Evolutionary conservation across 2,113 vertebrate genomes (phyloP).

Genomic region (Peromyscus polionotus): DNA sequence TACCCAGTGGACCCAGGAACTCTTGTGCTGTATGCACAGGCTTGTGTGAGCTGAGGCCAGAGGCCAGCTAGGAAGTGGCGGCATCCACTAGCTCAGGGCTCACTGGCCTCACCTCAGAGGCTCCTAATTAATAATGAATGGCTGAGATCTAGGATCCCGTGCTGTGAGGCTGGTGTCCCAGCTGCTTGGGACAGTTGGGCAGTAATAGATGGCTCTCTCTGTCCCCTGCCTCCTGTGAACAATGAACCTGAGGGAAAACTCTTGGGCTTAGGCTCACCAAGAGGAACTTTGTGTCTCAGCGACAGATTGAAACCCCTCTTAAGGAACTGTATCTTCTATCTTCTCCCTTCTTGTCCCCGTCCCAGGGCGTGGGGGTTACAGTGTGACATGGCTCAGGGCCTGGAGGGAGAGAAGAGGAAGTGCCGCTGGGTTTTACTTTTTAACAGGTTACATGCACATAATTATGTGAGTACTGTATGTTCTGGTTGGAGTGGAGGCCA

Average conservation of each 20-base stretch:
- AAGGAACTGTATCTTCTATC: neutral
- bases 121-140: neutral
- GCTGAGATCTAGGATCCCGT: neutral
- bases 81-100: neutral
- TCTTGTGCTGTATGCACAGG: neutral
- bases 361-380: neutral
- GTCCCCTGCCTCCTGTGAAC: neutral
- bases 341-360: neutral
- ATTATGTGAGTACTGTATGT: neutral
- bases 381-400: neutral
- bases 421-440: neutral
- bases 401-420: conserved; percentile 9
- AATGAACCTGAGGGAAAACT: neutral
- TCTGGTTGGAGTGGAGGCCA: neutral
- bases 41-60: neutral
- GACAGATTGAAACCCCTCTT: conserved; percentile 15
- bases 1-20: neutral
- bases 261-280: neutral
- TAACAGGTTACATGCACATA: neutral
- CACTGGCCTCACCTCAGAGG: neutral
- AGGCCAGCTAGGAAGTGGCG: neutral
- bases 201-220: accelerated
- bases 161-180: neutral
- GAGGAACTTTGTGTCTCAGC: neutral
- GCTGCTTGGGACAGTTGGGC: neutral